Evolutionary conservation across 2,888 invertebrate species (phyloP), one percentile per base, ranked within the genome.

Genomic region (Drosophila koepferae): DNA sequence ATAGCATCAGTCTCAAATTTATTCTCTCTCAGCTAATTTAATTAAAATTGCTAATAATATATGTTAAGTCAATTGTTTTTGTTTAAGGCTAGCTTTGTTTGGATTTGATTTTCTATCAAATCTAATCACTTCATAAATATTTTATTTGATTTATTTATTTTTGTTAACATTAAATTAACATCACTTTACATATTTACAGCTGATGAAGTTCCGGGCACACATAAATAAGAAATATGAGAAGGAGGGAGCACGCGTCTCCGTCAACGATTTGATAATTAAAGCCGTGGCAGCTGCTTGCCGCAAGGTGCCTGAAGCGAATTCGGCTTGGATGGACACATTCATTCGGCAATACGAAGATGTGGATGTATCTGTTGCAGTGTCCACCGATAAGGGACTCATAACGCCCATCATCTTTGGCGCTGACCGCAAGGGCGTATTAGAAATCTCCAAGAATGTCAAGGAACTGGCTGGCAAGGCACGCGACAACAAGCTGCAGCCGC

Each of bases 221-320:
- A 95, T 98, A 74, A 99, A 99, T 91, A 96, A 96, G 63, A 94
- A 95, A 87, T 93, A 97, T 72, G 96, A 96, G 58, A 97, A 97
- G 88, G 95, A 96, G 18, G 95, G 95, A 77, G 93, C 96, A n/a
- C 98, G 98, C 93, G 94, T 99, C 20, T 98, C 98, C 44, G 95
- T 99, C 6, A 99, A 99, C 91, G 99, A 99, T 94, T 98, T 99
- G 90, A 96, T 99, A 61, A 96, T 99, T 61, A 99, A 99, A 93
- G 99, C 98, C 0, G 95, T 97, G 23, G 98, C 99, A 5, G 94
- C 96, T 77, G 97, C 99, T 7, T 97, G 97, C 91, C 95, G 95
- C 91, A 96, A 97, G 92, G 97, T 99, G 63, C 99, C 99, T 0
- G 96, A 98, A 89, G 97, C 97, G 10, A 99, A 99, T 93, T 97